Percentiles rank a stretch among this genome's conserved stretches.
These are phyloP conservation scores for Paratilapia polleni DNA, from an alignment of 2,113 vertebrate genomes.

Conservation along the genomic window DNA sequence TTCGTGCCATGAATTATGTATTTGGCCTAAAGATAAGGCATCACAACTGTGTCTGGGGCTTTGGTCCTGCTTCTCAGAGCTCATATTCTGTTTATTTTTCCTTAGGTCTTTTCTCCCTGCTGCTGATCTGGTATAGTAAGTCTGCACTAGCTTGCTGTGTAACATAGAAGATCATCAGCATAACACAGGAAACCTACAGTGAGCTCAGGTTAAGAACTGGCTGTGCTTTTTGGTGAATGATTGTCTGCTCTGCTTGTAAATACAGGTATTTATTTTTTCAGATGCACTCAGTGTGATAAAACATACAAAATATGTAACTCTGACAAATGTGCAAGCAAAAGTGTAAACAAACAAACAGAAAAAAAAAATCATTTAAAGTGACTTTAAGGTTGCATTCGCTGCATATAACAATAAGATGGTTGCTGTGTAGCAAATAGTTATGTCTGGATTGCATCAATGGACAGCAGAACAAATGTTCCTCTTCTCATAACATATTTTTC, in stretches of 20 bases:
- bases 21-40: constrained; percentile 49
- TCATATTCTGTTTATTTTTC: not conserved
- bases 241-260: constrained; percentile 49
- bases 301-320: constrained; percentile 31
- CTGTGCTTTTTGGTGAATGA: constrained; percentile 24
- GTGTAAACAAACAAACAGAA: constrained; percentile 39
- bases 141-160: constrained; percentile 5
- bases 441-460: constrained; percentile 83
- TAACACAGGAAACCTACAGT: not conserved
- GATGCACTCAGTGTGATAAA: constrained; percentile 29
- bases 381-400: constrained; percentile 85
- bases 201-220: constrained; percentile 8
- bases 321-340: constrained; percentile 56
- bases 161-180: not conserved
- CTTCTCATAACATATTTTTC: constrained; percentile 12
- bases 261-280: not conserved
- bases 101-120: not conserved
- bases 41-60: constrained; percentile 40
- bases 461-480: constrained; percentile 29
- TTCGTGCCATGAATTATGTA: constrained; percentile 34
- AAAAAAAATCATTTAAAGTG: constrained; percentile 75
- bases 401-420: constrained; percentile 81
- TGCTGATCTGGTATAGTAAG: not conserved
- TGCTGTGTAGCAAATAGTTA: constrained; percentile 78
- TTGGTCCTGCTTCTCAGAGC: constrained; percentile 40